Conservation (phyloP, 2,113 vertebrate species). For the Gyps fulvus region DNA sequence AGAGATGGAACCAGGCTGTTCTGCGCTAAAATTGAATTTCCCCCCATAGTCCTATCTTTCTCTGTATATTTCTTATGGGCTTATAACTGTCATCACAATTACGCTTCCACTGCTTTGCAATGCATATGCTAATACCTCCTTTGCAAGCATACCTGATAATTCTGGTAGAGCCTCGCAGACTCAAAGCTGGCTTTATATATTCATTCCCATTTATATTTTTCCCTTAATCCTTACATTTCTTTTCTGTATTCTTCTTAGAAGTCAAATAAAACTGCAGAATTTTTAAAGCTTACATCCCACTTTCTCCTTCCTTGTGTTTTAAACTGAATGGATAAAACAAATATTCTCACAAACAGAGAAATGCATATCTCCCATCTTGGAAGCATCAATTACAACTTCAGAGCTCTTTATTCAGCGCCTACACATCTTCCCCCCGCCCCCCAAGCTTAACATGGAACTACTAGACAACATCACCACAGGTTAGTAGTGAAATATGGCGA, state of each 20-base stretch:
- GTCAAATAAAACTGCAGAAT: not conserved
- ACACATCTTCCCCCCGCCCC: not conserved
- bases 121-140: constrained; percentile 36
- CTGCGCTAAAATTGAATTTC: constrained; percentile 39
- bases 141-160: constrained; percentile 33
- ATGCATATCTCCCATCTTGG: not conserved
- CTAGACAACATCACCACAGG: not conserved
- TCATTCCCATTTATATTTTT: constrained; percentile 37
- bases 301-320: not conserved
- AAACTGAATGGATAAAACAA: not conserved
- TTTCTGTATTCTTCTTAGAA: not conserved
- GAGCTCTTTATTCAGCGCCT: not conserved
- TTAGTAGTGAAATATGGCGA: not conserved
- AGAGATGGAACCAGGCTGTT: constrained; percentile 7
- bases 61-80: constrained; percentile 7
- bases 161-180: not conserved
- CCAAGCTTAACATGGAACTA: not conserved
- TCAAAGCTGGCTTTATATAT: constrained; percentile 28
- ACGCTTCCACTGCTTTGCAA: not conserved
- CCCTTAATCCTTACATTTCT: constrained; percentile 27
- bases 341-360: not conserved
- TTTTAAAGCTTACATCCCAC: not conserved
- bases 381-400: not conserved
- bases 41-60: constrained; percentile 27
- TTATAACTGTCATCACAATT: constrained; percentile 47